Conservation (phyloP, 37 sponge, comb jelly and placozoan species). For the Halichondria panicea region DNA sequence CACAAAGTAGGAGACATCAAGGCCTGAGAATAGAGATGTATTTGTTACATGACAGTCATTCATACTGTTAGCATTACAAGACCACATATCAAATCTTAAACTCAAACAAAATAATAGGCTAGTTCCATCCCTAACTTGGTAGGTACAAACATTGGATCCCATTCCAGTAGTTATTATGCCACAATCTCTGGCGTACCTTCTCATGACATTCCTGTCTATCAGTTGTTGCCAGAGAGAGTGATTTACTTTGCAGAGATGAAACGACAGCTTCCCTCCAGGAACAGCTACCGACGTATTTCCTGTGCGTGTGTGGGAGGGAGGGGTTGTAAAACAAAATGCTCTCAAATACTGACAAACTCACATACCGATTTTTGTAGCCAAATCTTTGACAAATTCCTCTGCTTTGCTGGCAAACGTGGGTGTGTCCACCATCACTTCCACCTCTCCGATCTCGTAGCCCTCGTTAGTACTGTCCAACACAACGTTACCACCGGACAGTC, state of each 20-base stretch:
- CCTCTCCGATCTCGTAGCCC: slow-evolving; percentile 11
- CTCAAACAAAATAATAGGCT: too few relatives aligned
- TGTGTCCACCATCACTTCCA: slow-evolving; percentile 10
- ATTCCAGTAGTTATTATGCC: too few relatives aligned
- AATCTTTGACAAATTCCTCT: not conserved
- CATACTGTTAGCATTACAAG: too few relatives aligned
- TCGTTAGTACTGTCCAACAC: not conserved
- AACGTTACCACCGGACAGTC: not conserved
- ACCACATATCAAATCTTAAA: too few relatives aligned
- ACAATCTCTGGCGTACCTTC: too few relatives aligned
- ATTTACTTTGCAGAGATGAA: not conserved
- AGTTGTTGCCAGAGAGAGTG: slow-evolving; percentile 25
- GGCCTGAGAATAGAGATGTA: too few relatives aligned
- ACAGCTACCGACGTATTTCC: not conserved
- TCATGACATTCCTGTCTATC: too few relatives aligned
- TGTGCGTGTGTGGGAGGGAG: not conserved
- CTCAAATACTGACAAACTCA: not conserved
- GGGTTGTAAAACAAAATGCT: not conserved
- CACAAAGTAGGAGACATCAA: too few relatives aligned
- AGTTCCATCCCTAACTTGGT: too few relatives aligned
- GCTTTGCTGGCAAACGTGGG: not conserved
- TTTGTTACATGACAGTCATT: too few relatives aligned
- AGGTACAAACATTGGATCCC: too few relatives aligned
- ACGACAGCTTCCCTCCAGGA: slow-evolving; percentile 3
- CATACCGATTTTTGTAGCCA: slow-evolving; percentile 7